These are phyloP conservation scores for Gobio gobio DNA, from an alignment of 2,113 vertebrate species.

Conservation along the genomic window DNA sequence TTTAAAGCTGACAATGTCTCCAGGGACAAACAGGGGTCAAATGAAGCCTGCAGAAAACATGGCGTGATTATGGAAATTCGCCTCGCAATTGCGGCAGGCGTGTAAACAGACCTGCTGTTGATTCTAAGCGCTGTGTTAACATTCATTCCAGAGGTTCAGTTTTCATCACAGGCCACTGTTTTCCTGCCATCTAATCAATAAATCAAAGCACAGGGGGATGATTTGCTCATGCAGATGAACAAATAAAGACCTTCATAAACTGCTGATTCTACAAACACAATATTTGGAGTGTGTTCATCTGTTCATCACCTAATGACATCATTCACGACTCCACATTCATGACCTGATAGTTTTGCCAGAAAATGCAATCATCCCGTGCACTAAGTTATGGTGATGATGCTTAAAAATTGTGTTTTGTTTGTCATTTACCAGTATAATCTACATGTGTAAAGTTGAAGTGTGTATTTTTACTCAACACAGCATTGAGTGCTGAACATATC, in stretches of 20 bases:
- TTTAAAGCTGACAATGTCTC: conserved; percentile 60
- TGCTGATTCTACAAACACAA: not conserved
- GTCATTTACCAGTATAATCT: not conserved
- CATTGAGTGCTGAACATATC: too few species aligned
- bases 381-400: not conserved
- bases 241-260: conserved; percentile 10
- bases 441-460: not conserved
- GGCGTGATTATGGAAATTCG: conserved; percentile 68
- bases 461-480: too few species aligned
- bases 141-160: conserved; percentile 30
- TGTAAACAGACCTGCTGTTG: conserved; percentile 64
- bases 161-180: conserved; percentile 58
- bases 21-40: conserved; percentile 67
- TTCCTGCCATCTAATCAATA: conserved; percentile 15
- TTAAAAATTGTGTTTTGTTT: not conserved
- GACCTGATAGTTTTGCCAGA: not conserved
- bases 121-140: conserved; percentile 57
- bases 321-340: not conserved
- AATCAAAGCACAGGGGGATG: not conserved
- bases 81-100: conserved; percentile 56
- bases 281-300: not conserved
- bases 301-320: not conserved
- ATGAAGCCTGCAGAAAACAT: conserved; percentile 69
- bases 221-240: conserved; percentile 12
- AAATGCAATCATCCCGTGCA: not conserved